Conservation (phyloP, 2,113 vertebrate genomes). For the Fregetta grallaria region DNA sequence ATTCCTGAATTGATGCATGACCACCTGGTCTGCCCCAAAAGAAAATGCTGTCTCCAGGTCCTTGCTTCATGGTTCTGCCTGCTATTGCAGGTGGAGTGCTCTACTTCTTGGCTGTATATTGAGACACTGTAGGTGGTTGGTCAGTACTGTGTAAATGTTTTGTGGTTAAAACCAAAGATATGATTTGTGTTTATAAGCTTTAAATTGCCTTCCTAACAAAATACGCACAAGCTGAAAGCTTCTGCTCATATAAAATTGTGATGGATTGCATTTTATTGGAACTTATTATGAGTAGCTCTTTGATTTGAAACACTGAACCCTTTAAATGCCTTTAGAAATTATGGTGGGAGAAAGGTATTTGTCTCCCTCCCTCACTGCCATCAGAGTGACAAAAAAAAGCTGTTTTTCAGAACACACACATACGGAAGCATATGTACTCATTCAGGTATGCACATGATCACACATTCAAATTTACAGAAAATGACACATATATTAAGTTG, state of each 20-base stretch:
- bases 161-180: constrained; percentile 50
- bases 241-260: constrained; percentile 24
- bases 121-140: background rate
- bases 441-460: background rate
- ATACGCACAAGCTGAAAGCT: constrained; percentile 43
- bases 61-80: background rate
- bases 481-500: background rate
- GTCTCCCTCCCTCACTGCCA: background rate
- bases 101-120: background rate
- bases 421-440: background rate
- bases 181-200: constrained; percentile 65
- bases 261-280: constrained; percentile 48
- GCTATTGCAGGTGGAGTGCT: background rate
- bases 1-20: background rate
- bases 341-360: background rate
- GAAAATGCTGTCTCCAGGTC: background rate
- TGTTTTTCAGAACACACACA: background rate
- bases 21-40: background rate
- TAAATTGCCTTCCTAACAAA: constrained; percentile 61
- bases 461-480: background rate
- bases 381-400: background rate
- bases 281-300: constrained; percentile 40
- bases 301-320: constrained; percentile 35
- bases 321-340: constrained; percentile 28
- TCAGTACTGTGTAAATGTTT: constrained; percentile 16